Conservation (phyloP, 2,797 vertebrate species). For the Protosalanx chinensis region DNA sequence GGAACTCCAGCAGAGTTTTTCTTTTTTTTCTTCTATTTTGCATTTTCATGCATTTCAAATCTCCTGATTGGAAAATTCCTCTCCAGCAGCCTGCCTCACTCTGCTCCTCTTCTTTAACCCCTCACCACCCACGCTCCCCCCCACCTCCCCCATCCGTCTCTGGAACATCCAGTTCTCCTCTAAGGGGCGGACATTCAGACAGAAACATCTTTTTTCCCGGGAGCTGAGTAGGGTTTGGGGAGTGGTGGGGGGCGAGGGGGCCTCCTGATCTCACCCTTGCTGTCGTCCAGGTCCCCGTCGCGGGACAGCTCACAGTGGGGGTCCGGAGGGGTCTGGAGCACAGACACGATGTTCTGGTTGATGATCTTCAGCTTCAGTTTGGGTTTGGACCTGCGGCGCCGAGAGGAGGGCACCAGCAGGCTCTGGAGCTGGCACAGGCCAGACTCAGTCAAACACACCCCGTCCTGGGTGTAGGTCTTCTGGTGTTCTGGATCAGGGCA, state of each 20-base stretch:
- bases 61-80: slow-evolving; percentile 6
- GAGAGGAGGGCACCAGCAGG: slow-evolving; percentile 81
- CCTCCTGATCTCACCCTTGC: slow-evolving; percentile 74
- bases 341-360: slow-evolving; percentile 98
- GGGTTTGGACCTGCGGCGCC: slow-evolving; percentile 84
- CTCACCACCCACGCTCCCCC: too few species aligned
- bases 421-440: slow-evolving; percentile 92
- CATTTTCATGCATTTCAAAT: slow-evolving; percentile 10
- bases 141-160: too few species aligned
- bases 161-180: background rate
- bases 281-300: slow-evolving; percentile 82
- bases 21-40: background rate
- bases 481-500: slow-evolving; percentile 71
- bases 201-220: background rate
- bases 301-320: slow-evolving; percentile 79
- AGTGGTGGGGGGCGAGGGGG: background rate
- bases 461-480: slow-evolving; percentile 94
- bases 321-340: slow-evolving; percentile 86
- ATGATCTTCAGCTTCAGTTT: slow-evolving; percentile 97
- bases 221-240: too few species aligned
- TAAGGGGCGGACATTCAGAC: background rate
- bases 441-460: slow-evolving; percentile 93
- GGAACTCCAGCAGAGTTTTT: background rate
- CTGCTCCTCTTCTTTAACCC: background rate
- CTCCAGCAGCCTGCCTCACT: background rate